Conservation (phyloP, 2,113 vertebrate species). For the Raphicerus campestris region DNA sequence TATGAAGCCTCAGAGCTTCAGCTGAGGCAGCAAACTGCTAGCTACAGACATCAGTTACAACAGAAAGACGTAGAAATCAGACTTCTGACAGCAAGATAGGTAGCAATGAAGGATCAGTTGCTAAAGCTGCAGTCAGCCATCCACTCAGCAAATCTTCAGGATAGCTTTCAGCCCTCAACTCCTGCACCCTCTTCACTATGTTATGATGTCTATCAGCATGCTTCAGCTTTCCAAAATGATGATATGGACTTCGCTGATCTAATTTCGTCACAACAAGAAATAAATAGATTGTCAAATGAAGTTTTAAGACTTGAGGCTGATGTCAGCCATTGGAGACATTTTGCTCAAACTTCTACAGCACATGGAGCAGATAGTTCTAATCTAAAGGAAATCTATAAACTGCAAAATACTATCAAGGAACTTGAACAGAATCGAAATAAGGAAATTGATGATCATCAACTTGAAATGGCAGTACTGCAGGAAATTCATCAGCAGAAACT, state of each 20-base stretch:
- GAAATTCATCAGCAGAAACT: constrained; percentile 89
- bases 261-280: constrained; percentile 91
- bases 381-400: constrained; percentile 83
- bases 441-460: constrained; percentile 89
- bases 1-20: constrained; percentile 90
- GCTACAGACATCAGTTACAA: constrained; percentile 85
- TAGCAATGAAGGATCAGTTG: constrained; percentile 85
- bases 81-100: constrained; percentile 89
- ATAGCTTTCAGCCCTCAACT: constrained; percentile 73
- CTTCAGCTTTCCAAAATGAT: constrained; percentile 84
- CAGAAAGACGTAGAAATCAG: constrained; percentile 92
- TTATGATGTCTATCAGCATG: constrained; percentile 71
- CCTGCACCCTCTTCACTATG: constrained; percentile 75
- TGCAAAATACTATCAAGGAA: constrained; percentile 88
- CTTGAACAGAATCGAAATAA: constrained; percentile 83
- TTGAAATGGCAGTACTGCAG: constrained; percentile 87
- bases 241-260: constrained; percentile 88
- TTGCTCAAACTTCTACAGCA: constrained; percentile 83
- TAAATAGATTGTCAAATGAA: constrained; percentile 88
- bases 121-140: constrained; percentile 83
- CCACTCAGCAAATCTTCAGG: constrained; percentile 69
- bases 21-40: constrained; percentile 83
- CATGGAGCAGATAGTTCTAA: constrained; percentile 78
- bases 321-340: constrained; percentile 84
- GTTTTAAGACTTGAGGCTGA: constrained; percentile 85